Conservation (phyloP, 2,888 invertebrate genomes). For the Marasmarcha lunaedactyla region DNA sequence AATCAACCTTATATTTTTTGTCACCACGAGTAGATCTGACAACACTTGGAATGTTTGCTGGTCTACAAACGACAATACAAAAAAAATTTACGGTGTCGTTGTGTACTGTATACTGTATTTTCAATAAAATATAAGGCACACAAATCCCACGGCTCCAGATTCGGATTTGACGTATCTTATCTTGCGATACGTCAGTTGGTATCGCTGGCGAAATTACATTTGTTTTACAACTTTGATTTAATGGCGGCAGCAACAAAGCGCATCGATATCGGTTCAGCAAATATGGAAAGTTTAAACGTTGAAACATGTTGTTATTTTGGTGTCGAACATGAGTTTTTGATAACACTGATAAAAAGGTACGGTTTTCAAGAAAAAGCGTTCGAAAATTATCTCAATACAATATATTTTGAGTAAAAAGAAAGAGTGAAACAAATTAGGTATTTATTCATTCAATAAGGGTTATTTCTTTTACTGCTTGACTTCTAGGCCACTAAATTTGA, state of each 20-base stretch:
- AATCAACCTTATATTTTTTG: too few relatives aligned
- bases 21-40: too few relatives aligned
- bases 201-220: constrained; percentile 61
- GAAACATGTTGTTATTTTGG: constrained; percentile 62
- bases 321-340: constrained; percentile 62
- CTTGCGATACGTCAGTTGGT: constrained; percentile 22
- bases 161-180: constrained; percentile 60
- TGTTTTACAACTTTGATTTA: constrained; percentile 69
- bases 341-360: constrained; percentile 42
- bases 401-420: too few relatives aligned
- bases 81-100: too few relatives aligned
- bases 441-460: too few relatives aligned
- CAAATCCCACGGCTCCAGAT: constrained; percentile 66
- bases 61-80: too few relatives aligned
- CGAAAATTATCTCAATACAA: too few relatives aligned
- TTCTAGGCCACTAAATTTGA: too few relatives aligned
- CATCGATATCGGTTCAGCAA: constrained; percentile 21
- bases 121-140: constrained; percentile 39
- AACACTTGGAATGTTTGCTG: too few relatives aligned
- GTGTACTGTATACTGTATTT: constrained; percentile 20
- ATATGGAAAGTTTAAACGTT: constrained; percentile 50
- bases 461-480: too few relatives aligned
- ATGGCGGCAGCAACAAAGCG: constrained; percentile 55
- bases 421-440: too few relatives aligned
- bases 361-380: constrained; percentile 27